These are phyloP conservation scores for Spheniscus mendiculus DNA, from an alignment of 2,113 vertebrate genomes.

Conservation along the genomic window DNA sequence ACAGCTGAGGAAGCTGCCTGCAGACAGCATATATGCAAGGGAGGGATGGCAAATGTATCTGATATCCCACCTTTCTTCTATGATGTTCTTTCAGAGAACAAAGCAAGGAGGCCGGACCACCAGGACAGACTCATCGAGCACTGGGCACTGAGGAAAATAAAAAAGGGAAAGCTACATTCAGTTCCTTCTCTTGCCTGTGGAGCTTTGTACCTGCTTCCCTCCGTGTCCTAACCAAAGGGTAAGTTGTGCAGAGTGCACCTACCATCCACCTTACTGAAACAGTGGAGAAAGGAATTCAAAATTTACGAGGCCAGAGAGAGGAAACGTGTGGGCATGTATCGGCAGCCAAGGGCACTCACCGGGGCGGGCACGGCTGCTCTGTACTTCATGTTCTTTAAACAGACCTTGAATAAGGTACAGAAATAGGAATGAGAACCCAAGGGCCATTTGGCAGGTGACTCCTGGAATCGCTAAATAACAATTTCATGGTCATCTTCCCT, in stretches of 20 bases:
- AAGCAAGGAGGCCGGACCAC: not conserved
- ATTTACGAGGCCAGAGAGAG: not conserved
- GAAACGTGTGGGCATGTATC: accelerated
- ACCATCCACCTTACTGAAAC: not conserved
- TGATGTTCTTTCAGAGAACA: not conserved
- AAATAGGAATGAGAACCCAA: not conserved
- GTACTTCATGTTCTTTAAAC: not conserved
- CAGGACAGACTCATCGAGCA: not conserved
- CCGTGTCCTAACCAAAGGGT: not conserved
- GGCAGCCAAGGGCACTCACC: not conserved
- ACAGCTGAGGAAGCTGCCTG: not conserved
- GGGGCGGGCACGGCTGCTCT: not conserved
- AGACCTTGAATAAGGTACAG: not conserved
- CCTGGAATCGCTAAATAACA: not conserved
- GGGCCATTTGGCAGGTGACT: not conserved
- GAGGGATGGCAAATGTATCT: not conserved
- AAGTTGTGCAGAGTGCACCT: not conserved
- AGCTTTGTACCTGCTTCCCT: not conserved
- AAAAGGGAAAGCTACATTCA: not conserved
- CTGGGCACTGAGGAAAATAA: not conserved
- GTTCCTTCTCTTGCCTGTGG: not conserved
- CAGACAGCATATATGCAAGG: not conserved
- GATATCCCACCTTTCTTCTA: not conserved
- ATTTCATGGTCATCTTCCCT: not conserved
- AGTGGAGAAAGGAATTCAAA: not conserved